These are phyloP conservation scores for Terebella lapidaria DNA, from an alignment of 2,888 invertebrate species.

Conservation along the genomic window DNA sequence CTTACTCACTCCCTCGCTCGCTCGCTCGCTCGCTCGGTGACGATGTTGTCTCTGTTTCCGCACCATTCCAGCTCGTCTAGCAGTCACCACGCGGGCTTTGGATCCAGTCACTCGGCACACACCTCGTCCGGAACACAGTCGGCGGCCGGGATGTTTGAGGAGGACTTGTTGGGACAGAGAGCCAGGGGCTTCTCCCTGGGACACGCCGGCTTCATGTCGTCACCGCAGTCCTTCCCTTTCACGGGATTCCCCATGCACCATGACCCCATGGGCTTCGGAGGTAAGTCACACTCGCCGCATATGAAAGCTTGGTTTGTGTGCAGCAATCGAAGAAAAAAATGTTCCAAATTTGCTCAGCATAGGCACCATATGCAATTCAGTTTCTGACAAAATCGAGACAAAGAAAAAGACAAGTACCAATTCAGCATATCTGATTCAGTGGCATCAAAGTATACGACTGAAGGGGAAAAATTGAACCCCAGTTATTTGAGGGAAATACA, in stretches of 20 bases:
- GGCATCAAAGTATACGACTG: too few relatives aligned
- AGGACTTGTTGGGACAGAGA: slow-evolving; percentile 41
- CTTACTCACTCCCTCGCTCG: background rate
- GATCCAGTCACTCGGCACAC: background rate
- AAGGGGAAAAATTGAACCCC: too few relatives aligned
- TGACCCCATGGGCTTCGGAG: slow-evolving; percentile 42
- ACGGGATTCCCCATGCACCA: slow-evolving; percentile 48
- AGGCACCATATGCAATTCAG: too few relatives aligned
- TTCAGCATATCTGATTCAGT: background rate
- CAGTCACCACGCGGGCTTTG: too few relatives aligned
- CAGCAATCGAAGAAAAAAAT: background rate
- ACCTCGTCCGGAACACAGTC: slow-evolving; percentile 12
- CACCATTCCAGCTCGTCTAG: background rate
- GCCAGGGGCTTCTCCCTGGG: slow-evolving; percentile 42
- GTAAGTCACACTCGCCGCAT: slow-evolving; percentile 25
- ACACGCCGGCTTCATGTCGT: slow-evolving; percentile 42
- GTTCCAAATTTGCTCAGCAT: too few relatives aligned
- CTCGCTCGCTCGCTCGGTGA: background rate
- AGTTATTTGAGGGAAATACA: too few relatives aligned
- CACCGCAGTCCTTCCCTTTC: slow-evolving; percentile 48
- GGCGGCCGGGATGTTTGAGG: slow-evolving; percentile 38
- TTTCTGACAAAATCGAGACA: too few relatives aligned
- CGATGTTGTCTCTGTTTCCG: background rate
- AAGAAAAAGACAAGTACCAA: slow-evolving; percentile 1
- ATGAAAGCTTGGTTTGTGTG: background rate